phyloP scores from a whole-genome alignment of 2,797 vertebrate species.

The Thunnus albacares region DNA sequence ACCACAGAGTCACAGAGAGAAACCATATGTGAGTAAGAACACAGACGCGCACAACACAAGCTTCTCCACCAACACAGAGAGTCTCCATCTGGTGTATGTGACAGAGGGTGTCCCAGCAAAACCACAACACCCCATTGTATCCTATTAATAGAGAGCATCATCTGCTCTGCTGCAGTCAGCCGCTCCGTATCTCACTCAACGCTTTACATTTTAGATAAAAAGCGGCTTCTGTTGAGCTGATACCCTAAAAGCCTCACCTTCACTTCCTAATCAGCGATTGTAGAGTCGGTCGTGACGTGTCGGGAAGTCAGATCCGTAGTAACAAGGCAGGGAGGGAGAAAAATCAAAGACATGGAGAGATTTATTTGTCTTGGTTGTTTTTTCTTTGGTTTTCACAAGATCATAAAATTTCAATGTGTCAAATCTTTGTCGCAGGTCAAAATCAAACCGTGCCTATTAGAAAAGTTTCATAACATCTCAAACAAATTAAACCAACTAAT shows the following conservation, averaged over 20 bases:
- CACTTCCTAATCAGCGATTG: background rate
- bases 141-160: constrained; percentile 70
- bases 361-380: too few relatives aligned
- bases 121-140: constrained; percentile 43
- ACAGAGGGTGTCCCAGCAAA: constrained; percentile 55
- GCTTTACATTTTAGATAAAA: constrained; percentile 16
- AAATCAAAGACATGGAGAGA: background rate
- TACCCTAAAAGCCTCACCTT: constrained; percentile 9
- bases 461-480: background rate
- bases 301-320: background rate
- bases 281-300: background rate
- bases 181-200: constrained; percentile 3
- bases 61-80: constrained; percentile 36
- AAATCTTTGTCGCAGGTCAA: background rate
- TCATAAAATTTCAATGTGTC: background rate
- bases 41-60: constrained; percentile 31
- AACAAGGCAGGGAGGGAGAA: background rate
- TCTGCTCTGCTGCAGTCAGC: constrained; percentile 17
- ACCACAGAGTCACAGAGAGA: constrained; percentile 59
- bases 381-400: background rate
- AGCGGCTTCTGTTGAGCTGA: constrained; percentile 22
- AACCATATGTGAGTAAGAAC: constrained; percentile 61
- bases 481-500: too few relatives aligned
- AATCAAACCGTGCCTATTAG: background rate
- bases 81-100: constrained; percentile 67